Evolutionary conservation across 1,140 invertebrate genomes (phyloP).

Genomic region (Papilio polyxenes): DNA sequence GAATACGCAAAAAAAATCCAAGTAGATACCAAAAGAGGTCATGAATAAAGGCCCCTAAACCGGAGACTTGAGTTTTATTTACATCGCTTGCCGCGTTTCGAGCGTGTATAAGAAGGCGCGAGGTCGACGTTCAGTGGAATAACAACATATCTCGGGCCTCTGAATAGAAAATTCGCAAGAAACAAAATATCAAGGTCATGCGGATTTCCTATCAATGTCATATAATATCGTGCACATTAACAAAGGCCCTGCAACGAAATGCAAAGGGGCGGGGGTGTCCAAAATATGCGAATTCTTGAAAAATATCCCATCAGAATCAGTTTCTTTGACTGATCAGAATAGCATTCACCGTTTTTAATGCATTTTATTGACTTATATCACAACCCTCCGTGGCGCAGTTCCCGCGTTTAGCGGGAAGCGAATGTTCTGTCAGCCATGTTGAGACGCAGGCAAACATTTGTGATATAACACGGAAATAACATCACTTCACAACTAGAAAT

Average conservation of each 20-base stretch:
- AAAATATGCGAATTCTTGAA: conserved; percentile 76
- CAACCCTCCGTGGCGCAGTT: conserved; percentile 80
- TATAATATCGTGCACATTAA: conserved; percentile 79
- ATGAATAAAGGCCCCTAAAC: conserved; percentile 69
- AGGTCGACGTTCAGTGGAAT: conserved; percentile 68
- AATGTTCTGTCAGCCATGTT: conserved; percentile 82
- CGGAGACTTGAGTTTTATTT: conserved; percentile 73
- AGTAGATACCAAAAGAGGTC: conserved; percentile 56
- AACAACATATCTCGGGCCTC: conserved; percentile 67
- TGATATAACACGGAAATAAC: conserved; percentile 81
- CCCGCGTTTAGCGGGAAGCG: conserved; percentile 81
- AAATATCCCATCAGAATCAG: conserved; percentile 76
- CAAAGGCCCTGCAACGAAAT: conserved; percentile 80
- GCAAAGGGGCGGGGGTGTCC: conserved; percentile 79
- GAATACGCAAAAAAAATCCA: conserved; percentile 24
- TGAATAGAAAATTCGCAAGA: conserved; percentile 76
- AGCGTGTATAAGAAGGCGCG: conserved; percentile 68
- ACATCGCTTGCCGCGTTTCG: conserved; percentile 70
- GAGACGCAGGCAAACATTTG: conserved; percentile 81
- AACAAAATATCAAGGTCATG: conserved; percentile 80
- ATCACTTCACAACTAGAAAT: conserved; percentile 71
- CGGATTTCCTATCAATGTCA: conserved; percentile 81
- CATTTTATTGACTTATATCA: conserved; percentile 72
- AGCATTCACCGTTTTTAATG: conserved; percentile 75
- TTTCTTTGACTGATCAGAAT: conserved; percentile 76